These are phyloP conservation scores for Heliothis virescens DNA, from an alignment of 1,140 invertebrate species.

Conservation along the genomic window DNA sequence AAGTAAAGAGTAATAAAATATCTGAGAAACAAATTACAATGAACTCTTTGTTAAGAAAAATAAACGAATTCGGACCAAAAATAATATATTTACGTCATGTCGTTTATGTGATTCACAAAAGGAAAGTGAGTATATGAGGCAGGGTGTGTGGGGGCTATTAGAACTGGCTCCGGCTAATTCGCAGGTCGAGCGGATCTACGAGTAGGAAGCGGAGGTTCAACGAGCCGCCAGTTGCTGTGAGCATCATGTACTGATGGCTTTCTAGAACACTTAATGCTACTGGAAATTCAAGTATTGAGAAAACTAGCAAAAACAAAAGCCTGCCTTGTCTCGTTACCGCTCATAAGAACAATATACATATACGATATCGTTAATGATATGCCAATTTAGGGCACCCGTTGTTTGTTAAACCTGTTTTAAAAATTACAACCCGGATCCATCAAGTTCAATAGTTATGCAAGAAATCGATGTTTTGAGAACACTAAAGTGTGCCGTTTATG, in stretches of 20 bases:
- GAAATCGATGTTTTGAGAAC: conserved; percentile 43
- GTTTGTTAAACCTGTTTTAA: conserved; percentile 24
- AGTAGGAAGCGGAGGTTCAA: conserved; percentile 20
- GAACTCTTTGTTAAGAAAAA: not conserved
- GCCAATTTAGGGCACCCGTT: conserved; percentile 26
- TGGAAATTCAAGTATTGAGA: conserved; percentile 19
- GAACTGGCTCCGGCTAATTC: conserved; percentile 28
- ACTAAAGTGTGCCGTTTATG: conserved; percentile 38
- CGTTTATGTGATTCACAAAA: conserved; percentile 62
- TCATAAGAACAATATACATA: conserved; percentile 29
- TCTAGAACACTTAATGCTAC: conserved; percentile 10
- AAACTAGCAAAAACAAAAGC: not conserved
- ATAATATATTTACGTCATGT: conserved; percentile 1
- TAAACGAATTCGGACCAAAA: conserved; percentile 12
- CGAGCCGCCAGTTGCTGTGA: not conserved
- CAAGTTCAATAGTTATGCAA: conserved; percentile 42
- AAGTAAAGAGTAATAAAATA: not conserved
- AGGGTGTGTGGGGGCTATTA: conserved; percentile 31
- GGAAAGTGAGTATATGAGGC: conserved; percentile 58
- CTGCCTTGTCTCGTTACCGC: not conserved
- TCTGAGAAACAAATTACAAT: not conserved
- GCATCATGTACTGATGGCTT: not conserved
- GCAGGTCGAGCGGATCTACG: conserved; percentile 29
- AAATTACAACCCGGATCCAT: conserved; percentile 37
- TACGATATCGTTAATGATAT: conserved; percentile 9